Base-by-base conservation (phyloP, 2,888 invertebrate species). In the Hypercompe scribonia region DNA sequence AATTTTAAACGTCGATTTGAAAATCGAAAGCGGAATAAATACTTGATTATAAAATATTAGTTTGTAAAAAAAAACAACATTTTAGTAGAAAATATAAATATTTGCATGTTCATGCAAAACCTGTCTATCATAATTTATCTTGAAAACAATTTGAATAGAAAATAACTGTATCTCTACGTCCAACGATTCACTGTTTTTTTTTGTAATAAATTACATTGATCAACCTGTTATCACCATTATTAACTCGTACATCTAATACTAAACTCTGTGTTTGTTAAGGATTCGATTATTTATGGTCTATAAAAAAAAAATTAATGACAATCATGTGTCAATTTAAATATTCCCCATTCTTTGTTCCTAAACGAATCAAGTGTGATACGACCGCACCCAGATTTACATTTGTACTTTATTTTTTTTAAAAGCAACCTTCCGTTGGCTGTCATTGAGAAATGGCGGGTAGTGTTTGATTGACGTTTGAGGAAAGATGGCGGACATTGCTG, bases 361-460 rank as follows among this genome's bases (percentile, higher is more conserved):
- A 82, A 80, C 82, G 76, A 80, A 77, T 73, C 58, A 65, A 21
- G 68, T 64, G 31, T 58, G 72, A 72, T 74, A 73, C 77, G 73
- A 77, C 78, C 76, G 74, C 79, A 70, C 78, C 77, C 78, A 72
- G 73, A 81, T 85, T 81, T 83, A 79, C 82, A 83, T 83, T 82
- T 75, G 67, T 79, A 78, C 81, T 84, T 73, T 74, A 82, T 84
- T 84, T 86, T n/a, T 85, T 86, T 80, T 71, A 85, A 90, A 89
- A 87, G 84, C 85, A 89, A 76, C 85, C 85, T 86, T 84, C 87
- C 87, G 87, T 72, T 81, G 80, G 84, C 78, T 93, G 94, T 94
- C 94, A 91, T 87, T 91, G 92, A 91, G 89, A 87, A 92, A 93
- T 92, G 89, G 92, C 86, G 90, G 89, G 88, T 86, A 89, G 82